These are phyloP conservation scores for Pocillopora meandrina DNA, from an alignment of 92 coral and sea anemone genomes.

Conservation along the genomic window DNA sequence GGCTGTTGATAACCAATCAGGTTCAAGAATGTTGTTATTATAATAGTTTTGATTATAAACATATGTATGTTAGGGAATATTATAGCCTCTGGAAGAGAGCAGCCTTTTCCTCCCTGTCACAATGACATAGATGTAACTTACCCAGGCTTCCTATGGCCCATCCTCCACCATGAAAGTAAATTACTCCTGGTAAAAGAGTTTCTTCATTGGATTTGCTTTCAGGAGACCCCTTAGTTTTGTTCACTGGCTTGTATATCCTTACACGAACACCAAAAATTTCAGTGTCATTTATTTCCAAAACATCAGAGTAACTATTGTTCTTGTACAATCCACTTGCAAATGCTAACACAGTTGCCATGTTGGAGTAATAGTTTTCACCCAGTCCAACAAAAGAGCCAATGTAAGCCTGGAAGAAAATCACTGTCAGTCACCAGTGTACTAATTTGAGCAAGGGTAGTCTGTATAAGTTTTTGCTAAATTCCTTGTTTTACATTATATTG, in stretches of 20 bases:
- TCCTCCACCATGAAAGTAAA: conserved; percentile 88
- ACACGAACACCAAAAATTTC: conserved; percentile 81
- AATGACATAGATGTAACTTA: conserved; percentile 5
- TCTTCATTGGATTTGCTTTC: conserved; percentile 31
- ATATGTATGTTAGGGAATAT: too few species aligned
- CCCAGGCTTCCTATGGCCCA: conserved; percentile 85
- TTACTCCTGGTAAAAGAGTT: conserved; percentile 63
- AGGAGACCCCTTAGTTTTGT: conserved; percentile 32
- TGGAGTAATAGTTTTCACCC: conserved; percentile 49
- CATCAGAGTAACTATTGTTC: conserved; percentile 50
- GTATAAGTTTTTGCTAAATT: too few species aligned
- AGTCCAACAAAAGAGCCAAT: conserved; percentile 57
- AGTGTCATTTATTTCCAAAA: conserved; percentile 70
- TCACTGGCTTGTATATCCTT: conserved; percentile 76
- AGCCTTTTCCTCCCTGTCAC: not conserved
- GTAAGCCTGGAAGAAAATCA: conserved; percentile 32
- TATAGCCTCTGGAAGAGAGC: too few species aligned
- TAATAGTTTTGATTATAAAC: too few species aligned
- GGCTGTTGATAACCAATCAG: too few species aligned
- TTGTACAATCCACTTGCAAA: conserved; percentile 32
- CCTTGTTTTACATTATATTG: too few species aligned
- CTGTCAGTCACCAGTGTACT: too few species aligned
- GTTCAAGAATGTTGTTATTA: too few species aligned
- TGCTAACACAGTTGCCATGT: conserved; percentile 42
- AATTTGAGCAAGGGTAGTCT: too few species aligned